Percentiles rank a stretch among this genome's conserved stretches.
phyloP scores from a whole-genome alignment of 1,140 invertebrate species.

The Penaeus japonicus region DNA sequence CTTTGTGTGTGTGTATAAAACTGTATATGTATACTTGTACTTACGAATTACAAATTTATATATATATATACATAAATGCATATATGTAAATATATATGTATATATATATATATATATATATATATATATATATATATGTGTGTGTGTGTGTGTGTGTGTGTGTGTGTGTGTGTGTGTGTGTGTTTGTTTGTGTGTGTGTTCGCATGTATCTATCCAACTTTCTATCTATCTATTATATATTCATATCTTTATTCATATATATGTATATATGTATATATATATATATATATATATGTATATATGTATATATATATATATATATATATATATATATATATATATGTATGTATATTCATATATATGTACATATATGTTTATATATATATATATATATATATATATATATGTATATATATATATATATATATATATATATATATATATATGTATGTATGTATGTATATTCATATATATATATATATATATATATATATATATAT shows the following conservation, averaged over 20 bases:
- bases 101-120: too few relatives aligned
- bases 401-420: background rate
- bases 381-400: background rate
- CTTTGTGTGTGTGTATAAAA: too few relatives aligned
- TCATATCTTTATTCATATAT: background rate
- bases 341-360: background rate
- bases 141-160: background rate
- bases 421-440: background rate
- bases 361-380: conserved; percentile 3
- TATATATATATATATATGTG: background rate
- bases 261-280: background rate
- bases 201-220: too few relatives aligned
- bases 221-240: too few relatives aligned
- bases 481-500: background rate
- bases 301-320: background rate
- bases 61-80: background rate
- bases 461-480: background rate
- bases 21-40: too few relatives aligned
- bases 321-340: background rate
- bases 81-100: too few relatives aligned
- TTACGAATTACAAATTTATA: too few relatives aligned
- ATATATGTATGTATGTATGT: background rate
- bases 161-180: background rate
- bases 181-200: too few relatives aligned
- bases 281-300: background rate